Base-by-base conservation (phyloP, 30 jellyfish, hydroid and myxozoan genomes). In the Rhopilema esculentum region DNA sequence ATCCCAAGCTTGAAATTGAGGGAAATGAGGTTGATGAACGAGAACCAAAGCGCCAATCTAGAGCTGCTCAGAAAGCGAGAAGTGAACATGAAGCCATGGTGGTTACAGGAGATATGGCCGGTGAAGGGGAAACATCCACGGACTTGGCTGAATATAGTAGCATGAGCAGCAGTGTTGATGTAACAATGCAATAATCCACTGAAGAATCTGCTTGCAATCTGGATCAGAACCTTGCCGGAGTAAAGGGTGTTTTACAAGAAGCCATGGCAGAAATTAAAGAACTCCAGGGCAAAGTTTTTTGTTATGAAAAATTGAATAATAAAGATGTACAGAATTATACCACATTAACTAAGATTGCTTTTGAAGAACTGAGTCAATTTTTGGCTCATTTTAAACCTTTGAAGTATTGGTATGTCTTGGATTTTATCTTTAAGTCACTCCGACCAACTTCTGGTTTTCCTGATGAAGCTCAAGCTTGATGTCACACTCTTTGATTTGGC, bases 1-100 rank as follows among this genome's bases (percentile, higher is more conserved):
- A 26, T 64, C 75, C 75, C 75, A 64, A 64, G 75, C 75, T 64
- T 64, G 75, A 64, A 64, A 2, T 64, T 64, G 16, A 64, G 75
- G 75, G 75, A 64, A 64, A 64, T 64, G 32, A 64, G 75, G 75
- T 6, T 64, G 75, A 64, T 64, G 75, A 64, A 26, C 75, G 75
- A 64, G 75, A 64, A 64, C 75, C 75, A 64, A 64, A 64, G 75
- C 75, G 75, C 75, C 75, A 64, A 64, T 64, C 75, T 64, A 64
- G 75, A 64, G 75, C 75, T 64, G 75, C 75, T 64, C 75, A 64
- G 75, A 64, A 64, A 64, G 75, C 28, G 75, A 64, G 57, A 40
- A 12, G 57, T 40, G 57, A 40, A 40, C 57, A 40, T 40, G 57
- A 40, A 40, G 57, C 57, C 57, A 40, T 12, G 9, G 57, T 40